These are phyloP conservation scores for Drosophila nr. medialis DNA, from an alignment of 2,888 invertebrate genomes.

Conservation along the genomic window DNA sequence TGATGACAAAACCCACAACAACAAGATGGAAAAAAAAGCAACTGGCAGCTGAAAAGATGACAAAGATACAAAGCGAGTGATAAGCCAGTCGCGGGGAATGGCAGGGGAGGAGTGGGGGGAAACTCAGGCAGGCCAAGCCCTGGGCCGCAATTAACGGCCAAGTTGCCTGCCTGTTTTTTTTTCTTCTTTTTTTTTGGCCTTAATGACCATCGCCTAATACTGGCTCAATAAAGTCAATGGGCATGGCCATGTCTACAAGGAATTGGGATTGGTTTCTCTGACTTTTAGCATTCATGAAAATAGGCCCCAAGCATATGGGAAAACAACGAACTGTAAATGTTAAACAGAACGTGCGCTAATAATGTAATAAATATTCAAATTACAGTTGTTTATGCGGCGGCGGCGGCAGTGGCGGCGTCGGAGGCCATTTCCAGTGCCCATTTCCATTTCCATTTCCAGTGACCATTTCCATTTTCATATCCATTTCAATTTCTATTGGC, in stretches of 20 bases:
- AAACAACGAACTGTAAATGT: slow-evolving; percentile 25
- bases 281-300: neutral
- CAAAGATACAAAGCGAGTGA: slow-evolving; percentile 54
- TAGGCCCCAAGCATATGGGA: neutral
- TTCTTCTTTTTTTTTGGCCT: slow-evolving; percentile 8
- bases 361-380: slow-evolving; percentile 80
- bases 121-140: slow-evolving; percentile 38
- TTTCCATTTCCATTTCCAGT: slow-evolving; percentile 27
- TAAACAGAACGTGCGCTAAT: slow-evolving; percentile 55
- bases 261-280: slow-evolving; percentile 31
- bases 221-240: slow-evolving; percentile 54
- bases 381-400: slow-evolving; percentile 55
- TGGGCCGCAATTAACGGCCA: slow-evolving; percentile 37
- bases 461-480: slow-evolving; percentile 59
- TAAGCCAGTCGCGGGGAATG: slow-evolving; percentile 27
- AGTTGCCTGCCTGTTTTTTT: slow-evolving; percentile 21
- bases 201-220: slow-evolving; percentile 50
- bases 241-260: slow-evolving; percentile 33
- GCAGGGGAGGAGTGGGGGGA: neutral
- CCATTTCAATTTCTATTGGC: slow-evolving; percentile 62
- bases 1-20: slow-evolving; percentile 43
- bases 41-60: slow-evolving; percentile 57
- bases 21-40: neutral
- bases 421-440: slow-evolving; percentile 38
- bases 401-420: slow-evolving; percentile 24